Evolutionary conservation across 2,888 invertebrate species (phyloP).

Genomic region (Lottia scabra): DNA sequence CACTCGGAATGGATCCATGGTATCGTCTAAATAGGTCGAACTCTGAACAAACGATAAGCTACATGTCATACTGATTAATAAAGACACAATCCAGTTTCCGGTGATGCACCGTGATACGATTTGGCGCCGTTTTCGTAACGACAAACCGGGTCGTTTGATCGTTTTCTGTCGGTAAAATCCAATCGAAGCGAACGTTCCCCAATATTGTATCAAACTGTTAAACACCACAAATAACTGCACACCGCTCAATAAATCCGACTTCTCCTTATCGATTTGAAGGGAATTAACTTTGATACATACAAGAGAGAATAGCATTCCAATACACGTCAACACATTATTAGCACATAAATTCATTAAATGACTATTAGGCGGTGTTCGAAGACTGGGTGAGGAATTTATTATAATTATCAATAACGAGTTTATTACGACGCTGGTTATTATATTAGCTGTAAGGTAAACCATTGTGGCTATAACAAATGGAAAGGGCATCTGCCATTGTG

Average conservation of each 20-base stretch:
- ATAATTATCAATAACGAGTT: conserved; percentile 50
- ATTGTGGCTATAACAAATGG: conserved; percentile 18
- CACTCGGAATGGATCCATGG: conserved; percentile 44
- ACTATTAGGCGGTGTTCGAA: conserved; percentile 62
- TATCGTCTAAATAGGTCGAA: conserved; percentile 36
- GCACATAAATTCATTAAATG: conserved; percentile 63
- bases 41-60: conserved; percentile 44
- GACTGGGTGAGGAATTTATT: conserved; percentile 56
- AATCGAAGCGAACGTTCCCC: conserved; percentile 60
- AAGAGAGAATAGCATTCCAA: conserved; percentile 51
- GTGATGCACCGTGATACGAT: conserved; percentile 56
- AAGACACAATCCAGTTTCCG: conserved; percentile 54
- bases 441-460: conserved; percentile 17
- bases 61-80: conserved; percentile 45
- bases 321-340: conserved; percentile 53
- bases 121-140: conserved; percentile 41
- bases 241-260: conserved; percentile 39
- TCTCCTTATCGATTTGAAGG: conserved; percentile 19
- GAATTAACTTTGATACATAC: conserved; percentile 38
- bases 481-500: conserved; percentile 11
- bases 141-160: conserved; percentile 49
- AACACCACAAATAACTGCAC: conserved; percentile 55
- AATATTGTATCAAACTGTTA: conserved; percentile 59
- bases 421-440: conserved; percentile 26
- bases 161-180: conserved; percentile 56